Percentiles rank a stretch among this genome's conserved stretches.
Evolutionary conservation across 2,797 vertebrate species (phyloP).

Genomic region (Dryobates pubescens): DNA sequence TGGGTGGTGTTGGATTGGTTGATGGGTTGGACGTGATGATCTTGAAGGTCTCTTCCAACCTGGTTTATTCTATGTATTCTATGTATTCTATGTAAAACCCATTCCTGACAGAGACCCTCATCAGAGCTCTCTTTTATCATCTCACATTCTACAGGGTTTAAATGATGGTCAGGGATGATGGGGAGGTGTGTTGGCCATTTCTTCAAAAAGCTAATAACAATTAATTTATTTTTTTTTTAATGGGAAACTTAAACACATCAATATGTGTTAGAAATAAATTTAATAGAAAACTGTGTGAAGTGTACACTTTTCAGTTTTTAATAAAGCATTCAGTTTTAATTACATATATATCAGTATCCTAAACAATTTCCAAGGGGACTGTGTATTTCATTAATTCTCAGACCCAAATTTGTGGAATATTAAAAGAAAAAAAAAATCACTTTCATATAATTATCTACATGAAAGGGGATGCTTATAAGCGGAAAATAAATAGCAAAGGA

Average conservation of each 20-base stretch:
- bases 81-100: too few species aligned
- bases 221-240: not conserved
- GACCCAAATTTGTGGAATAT: constrained; percentile 44
- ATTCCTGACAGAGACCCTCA: not conserved
- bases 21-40: too few species aligned
- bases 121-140: not conserved
- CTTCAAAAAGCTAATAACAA: not conserved
- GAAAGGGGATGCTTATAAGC: constrained; percentile 75
- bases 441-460: constrained; percentile 64
- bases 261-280: not conserved
- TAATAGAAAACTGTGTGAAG: not conserved
- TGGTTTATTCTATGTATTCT: too few species aligned
- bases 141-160: not conserved
- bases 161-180: not conserved
- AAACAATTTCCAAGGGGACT: constrained; percentile 7
- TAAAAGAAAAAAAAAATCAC: constrained; percentile 31
- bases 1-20: too few species aligned
- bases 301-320: constrained; percentile 24
- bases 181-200: not conserved
- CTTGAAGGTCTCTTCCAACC: too few species aligned
- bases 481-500: constrained; percentile 84
- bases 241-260: not conserved
- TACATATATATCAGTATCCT: not conserved
- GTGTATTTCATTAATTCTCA: constrained; percentile 55
- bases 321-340: constrained; percentile 25